Percentiles rank a stretch among this genome's conserved stretches.
Evolutionary conservation across 2,113 vertebrate species (phyloP).

Genomic region (Desmodus rotundus): DNA sequence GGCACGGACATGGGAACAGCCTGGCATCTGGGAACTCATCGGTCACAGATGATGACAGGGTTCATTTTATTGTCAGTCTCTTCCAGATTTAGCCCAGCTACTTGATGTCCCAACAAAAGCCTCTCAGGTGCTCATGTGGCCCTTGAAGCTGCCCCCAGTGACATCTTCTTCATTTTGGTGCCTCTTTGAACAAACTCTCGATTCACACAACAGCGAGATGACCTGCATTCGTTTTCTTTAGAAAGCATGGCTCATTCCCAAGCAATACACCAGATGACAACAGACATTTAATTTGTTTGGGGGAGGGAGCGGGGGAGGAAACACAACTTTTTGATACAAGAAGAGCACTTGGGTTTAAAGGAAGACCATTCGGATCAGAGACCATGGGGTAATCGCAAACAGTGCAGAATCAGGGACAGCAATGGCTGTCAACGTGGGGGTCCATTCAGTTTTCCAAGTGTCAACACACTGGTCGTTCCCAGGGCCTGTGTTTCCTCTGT

Average conservation of each 20-base stretch:
- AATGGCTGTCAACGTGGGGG: not conserved
- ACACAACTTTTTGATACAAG: not conserved
- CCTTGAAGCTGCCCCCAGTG: not conserved
- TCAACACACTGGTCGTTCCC: not conserved
- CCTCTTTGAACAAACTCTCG: not conserved
- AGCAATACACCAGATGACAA: not conserved
- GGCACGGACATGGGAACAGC: accelerated
- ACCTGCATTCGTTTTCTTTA: not conserved
- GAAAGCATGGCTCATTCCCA: not conserved
- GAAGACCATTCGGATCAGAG: not conserved
- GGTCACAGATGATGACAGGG: not conserved
- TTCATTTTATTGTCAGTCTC: not conserved
- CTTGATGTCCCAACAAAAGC: not conserved
- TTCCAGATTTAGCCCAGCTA: not conserved
- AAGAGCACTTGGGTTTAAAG: not conserved
- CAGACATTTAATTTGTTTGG: not conserved
- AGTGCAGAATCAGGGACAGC: not conserved
- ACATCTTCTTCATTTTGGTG: not conserved
- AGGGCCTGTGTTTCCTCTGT: not conserved
- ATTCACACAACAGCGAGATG: not conserved
- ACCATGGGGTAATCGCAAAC: not conserved
- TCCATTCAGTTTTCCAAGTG: not conserved
- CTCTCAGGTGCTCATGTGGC: accelerated
- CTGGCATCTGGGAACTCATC: not conserved
- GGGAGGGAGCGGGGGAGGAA: no score